phyloP scores from a whole-genome alignment of 1,140 invertebrate genomes.

The Drosophila sulfurigaster region DNA sequence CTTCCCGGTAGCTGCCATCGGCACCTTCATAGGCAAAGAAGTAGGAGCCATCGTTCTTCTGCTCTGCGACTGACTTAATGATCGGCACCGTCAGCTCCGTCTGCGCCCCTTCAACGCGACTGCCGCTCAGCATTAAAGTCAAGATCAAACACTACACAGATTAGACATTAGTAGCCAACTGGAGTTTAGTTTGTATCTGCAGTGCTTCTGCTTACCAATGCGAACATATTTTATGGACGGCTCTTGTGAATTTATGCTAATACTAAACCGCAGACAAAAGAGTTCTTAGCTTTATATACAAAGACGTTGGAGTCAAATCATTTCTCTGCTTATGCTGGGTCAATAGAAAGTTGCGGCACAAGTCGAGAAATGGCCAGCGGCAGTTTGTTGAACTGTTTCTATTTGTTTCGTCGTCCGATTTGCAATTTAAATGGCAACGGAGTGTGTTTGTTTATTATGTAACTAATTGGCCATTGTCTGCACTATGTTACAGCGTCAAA shows the following conservation, averaged over 20 bases:
- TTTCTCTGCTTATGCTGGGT: constrained; percentile 53
- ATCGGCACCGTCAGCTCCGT: constrained; percentile 60
- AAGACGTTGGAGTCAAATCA: not conserved
- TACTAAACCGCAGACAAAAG: constrained; percentile 58
- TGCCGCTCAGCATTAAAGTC: constrained; percentile 24
- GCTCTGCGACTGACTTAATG: constrained; percentile 61
- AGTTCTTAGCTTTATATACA: constrained; percentile 74
- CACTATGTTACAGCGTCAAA: not conserved
- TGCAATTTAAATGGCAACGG: constrained; percentile 67
- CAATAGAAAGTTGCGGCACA: constrained; percentile 71
- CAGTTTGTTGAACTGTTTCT: constrained; percentile 64
- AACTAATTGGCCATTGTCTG: constrained; percentile 41
- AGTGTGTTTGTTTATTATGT: constrained; percentile 30
- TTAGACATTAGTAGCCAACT: not conserved
- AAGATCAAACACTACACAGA: constrained; percentile 1
- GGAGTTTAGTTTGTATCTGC: not conserved
- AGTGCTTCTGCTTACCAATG: constrained; percentile 63
- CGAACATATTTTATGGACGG: constrained; percentile 65
- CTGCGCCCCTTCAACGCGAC: constrained; percentile 31
- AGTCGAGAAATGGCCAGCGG: constrained; percentile 11
- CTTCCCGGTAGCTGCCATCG: constrained; percentile 77
- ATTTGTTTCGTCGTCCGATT: constrained; percentile 54
- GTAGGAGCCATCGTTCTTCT: constrained; percentile 78
- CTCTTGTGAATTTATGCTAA: constrained; percentile 65
- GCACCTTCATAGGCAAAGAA: constrained; percentile 71